phyloP scores from a whole-genome alignment of 2,797 vertebrate species.

The Gephyroberyx darwinii region DNA sequence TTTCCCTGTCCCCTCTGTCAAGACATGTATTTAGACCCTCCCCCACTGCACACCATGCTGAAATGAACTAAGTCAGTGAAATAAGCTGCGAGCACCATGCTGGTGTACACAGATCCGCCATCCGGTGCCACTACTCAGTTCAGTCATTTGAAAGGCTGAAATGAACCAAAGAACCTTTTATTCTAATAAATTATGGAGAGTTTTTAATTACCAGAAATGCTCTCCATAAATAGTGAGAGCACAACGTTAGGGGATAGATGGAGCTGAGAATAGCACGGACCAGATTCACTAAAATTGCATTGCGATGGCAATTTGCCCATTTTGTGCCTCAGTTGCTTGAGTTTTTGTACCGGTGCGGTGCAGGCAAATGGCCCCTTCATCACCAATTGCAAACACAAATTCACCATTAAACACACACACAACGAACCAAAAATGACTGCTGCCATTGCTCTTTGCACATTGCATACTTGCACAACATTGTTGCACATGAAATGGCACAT shows the following conservation, averaged over 20 bases:
- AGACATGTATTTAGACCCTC: constrained; percentile 14
- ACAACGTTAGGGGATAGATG: constrained; percentile 3
- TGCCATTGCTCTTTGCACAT: neutral
- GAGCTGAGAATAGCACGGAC: neutral
- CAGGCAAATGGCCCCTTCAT: constrained; percentile 20
- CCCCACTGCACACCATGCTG: neutral
- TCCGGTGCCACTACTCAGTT: constrained; percentile 11
- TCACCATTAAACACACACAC: too few species aligned
- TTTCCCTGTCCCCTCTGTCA: constrained; percentile 34
- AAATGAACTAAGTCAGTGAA: constrained; percentile 2
- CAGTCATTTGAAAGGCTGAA: constrained; percentile 26
- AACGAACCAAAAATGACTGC: neutral
- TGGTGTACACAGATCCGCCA: constrained; percentile 8
- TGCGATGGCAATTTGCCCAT: neutral
- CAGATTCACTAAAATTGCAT: neutral
- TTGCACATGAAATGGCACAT: too few species aligned
- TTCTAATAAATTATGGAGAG: neutral
- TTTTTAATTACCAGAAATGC: constrained; percentile 9
- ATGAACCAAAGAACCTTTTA: constrained; percentile 27
- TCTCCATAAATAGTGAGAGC: constrained; percentile 14
- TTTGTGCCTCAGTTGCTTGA: neutral
- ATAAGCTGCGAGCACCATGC: constrained; percentile 19
- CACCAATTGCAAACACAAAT: constrained; percentile 6
- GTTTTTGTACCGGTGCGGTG: constrained; percentile 9
- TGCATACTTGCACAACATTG: too few species aligned